Evolutionary conservation across 2,797 vertebrate species (phyloP), one percentile per base, ranked within the genome.

Genomic region (Rhinoraja longicauda): DNA sequence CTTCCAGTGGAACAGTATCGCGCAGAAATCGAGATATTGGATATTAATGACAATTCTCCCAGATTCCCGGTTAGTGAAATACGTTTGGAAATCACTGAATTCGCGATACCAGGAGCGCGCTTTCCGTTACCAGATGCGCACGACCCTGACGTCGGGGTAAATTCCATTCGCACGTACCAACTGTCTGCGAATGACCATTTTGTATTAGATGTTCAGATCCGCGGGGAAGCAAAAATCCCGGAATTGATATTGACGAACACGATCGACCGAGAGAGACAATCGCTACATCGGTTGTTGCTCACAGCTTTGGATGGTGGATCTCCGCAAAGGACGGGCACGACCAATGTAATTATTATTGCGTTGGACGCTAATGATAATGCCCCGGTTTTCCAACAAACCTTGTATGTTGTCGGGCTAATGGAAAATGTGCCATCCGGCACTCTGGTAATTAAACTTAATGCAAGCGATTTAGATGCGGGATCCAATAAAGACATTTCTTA

Each of bases 1-100:
- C 95, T 95, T 94, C 96, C 95, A 1, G 93, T 96, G 0, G 95
- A 96, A 59, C 88, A 96, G 0, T 96, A 96, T 91, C 97, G 96
- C 0, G 92, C 97, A 0, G 94, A 53, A 64, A 72, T 96, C 0
- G 94, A 97, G 0, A 93, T 96, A 36, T 93, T 96, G 72, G 96
- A 96, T 67, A 75, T 96, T 9, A 96, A 96, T 62, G 96, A 96
- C 45, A 96, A 96, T 8, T 93, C 94, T 0, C 96, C 96, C 0
- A 4, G 93, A 0, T 96, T 96, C 75, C 94, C 94, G 0, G 94
- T 81, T 0, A 93, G 94, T 0, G 0, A 45, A 0, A 94, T 95
- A 0, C 24, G 77, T 3, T 0, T 96, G 0, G 96, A 96, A 94
- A 96, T 96, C 0, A 2, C 0, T 0, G 96, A 96, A 0, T 96